These are phyloP conservation scores for Sebastes matsubarae DNA, from an alignment of 2,797 vertebrate genomes.

Conservation along the genomic window DNA sequence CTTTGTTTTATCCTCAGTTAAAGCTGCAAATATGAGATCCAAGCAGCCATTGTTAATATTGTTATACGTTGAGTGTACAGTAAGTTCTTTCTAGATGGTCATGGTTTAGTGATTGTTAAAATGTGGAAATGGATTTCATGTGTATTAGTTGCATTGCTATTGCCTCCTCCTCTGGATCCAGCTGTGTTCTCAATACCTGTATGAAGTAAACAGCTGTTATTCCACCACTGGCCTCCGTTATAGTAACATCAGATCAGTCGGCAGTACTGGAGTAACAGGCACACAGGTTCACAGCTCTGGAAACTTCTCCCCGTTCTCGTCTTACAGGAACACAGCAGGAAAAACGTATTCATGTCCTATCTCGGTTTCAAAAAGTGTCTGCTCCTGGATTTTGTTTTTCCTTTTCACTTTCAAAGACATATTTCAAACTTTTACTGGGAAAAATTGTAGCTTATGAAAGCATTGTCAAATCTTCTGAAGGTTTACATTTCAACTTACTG, in stretches of 20 bases:
- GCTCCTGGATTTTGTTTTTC: constrained; percentile 24
- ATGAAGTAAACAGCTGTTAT: constrained; percentile 45
- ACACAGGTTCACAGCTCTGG: constrained; percentile 55
- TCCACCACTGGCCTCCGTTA: constrained; percentile 36
- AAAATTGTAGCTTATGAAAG: background rate
- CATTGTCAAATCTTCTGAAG: background rate
- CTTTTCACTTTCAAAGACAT: constrained; percentile 19
- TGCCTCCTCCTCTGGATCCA: constrained; percentile 12
- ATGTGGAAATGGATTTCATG: constrained; percentile 12
- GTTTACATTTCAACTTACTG: background rate
- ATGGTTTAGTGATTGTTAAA: background rate
- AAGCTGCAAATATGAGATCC: background rate
- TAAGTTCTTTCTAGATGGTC: background rate
- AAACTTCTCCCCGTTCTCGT: constrained; percentile 49
- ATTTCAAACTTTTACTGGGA: background rate
- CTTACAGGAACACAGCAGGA: constrained; percentile 55
- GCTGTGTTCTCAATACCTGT: constrained; percentile 40
- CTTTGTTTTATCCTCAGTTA: background rate
- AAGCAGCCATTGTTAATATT: background rate
- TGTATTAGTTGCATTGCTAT: background rate
- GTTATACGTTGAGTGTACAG: background rate
- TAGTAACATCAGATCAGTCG: constrained; percentile 42
- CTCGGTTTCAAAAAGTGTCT: constrained; percentile 24
- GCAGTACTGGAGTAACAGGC: constrained; percentile 4
- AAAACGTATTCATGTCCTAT: constrained; percentile 59